Base-by-base conservation (phyloP, 2,888 invertebrate genomes). In the Papilio elwesi region DNA sequence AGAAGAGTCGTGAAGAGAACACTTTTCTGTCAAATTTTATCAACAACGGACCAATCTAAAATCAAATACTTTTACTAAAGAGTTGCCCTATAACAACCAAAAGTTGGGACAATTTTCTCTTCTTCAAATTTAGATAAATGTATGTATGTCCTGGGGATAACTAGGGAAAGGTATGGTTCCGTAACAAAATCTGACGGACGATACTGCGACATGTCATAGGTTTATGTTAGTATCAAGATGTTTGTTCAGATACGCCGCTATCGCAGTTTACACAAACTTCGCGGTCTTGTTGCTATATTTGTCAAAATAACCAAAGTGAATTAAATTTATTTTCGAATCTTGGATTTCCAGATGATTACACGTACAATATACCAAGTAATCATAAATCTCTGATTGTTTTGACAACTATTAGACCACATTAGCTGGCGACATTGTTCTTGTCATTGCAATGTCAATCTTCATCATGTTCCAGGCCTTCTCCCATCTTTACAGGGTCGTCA, bases 191-290 rank as follows among this genome's bases (percentile, higher is more conserved):
- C n/a, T 38, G 3, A 12, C 38, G 26, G 6, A 64, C 11, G 48
- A 51, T 66, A 13, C n/a, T 65, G 26, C 15, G 38, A 53, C 10
- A 48, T 48, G 51, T 38, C 36, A 12, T 15, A 7, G 6, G 16
- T 63, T 64, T 65, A 55, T 65, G 55, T 57, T 4, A 49, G 11
- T 65, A 66, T 71, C 47, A 43, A 71, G 59, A 62, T 71, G 71
- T 71, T 71, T 71, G 67, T 51, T 8, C 59, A 66, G 66, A 67
- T 59, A 38, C 49, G 4, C 2, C 49, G 59, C 71, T 67, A 67
- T 71, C 71, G 12, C 48, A 9, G 13, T 59, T n/a, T 47, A 47
- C 68, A 53, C 8, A 43, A 26, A 49, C 47, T 70, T 53, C 52
- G 53, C 70, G 11, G 59, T 55, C 38, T 65, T 65, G 65, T 49